These are phyloP conservation scores for Cosmorhoe ocellata DNA, from an alignment of 2,888 invertebrate genomes.

Conservation along the genomic window DNA sequence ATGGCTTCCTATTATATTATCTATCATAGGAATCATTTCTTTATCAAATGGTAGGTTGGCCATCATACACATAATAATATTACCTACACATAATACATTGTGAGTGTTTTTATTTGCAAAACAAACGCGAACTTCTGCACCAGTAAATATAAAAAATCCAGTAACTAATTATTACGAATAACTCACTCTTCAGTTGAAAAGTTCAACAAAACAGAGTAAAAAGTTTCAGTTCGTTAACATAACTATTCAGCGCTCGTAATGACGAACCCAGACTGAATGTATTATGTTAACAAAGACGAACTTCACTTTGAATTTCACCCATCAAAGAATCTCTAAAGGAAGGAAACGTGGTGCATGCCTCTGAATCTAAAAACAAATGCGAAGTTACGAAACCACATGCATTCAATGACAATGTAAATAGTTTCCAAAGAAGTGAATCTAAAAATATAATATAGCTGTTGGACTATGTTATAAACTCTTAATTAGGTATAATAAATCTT, in stretches of 20 bases:
- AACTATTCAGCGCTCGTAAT: constrained; percentile 15
- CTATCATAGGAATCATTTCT: no score
- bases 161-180: constrained; percentile 5
- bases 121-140: neutral
- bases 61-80: no score
- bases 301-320: constrained; percentile 8
- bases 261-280: constrained; percentile 11
- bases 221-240: constrained; percentile 13
- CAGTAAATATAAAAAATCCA: neutral
- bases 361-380: constrained; percentile 1
- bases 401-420: neutral
- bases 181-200: constrained; percentile 5
- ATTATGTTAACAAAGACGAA: constrained; percentile 4
- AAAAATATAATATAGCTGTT: no score
- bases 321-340: constrained; percentile 2
- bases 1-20: no score
- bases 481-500: no score
- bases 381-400: neutral
- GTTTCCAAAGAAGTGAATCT: neutral
- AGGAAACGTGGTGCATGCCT: constrained; percentile 7
- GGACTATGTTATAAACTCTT: no score
- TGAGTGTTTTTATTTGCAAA: no score
- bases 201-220: constrained; percentile 14
- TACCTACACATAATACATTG: no score
- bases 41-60: no score